Evolutionary conservation across 2,888 invertebrate species (phyloP), one percentile per base, ranked within the genome.

Genomic region (Galerucella nymphaeae): DNA sequence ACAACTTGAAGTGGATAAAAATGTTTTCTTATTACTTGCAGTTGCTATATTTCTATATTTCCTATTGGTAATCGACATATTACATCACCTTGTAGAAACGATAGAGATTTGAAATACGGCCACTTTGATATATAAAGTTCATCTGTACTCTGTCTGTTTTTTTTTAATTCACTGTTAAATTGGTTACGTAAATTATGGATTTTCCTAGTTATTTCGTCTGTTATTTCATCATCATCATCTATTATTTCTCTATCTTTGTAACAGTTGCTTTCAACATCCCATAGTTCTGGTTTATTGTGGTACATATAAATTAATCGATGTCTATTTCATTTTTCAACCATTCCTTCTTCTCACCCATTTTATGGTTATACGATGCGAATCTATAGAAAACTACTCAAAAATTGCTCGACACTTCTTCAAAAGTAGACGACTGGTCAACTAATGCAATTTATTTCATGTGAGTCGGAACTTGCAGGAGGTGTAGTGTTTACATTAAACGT

Each of bases 171-270:
- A 38, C 59, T 65, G 14, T 62, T 59, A 20, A 66, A 71, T 23
- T 71, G 59, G 41, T 61, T 62, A n/a, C 66, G 30, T 38, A 71
- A 58, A 23, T 71, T 71, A 55, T 61, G 66, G 41, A 66, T 62
- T 59, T 71, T 66, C n/a, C 66, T 71, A 18, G 53, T 50, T 38
- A 66, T 61, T 66, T 71, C 55, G 53, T 66, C 71, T 66, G 62
- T 55, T 9, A 48, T 53, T 66, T 50, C 61, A 14, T 14, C 48
- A 48, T n/a, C n/a, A 14, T 62, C 70, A 72, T 73, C n/a, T 48
- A 48, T 0, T 48, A n/a, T n/a, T n/a, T n/a, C n/a, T n/a, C n/a
- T n/a, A 70, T 86, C 85, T 83, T 85, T 42, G 11, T 42, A 42
- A 8, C 11, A 8, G 1, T 87, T 71, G 59, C 70, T 71, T 75